A percentile compares a stretch with the other conserved stretches of the same genome.
These are phyloP conservation scores for Corapipo altera DNA, from an alignment of 2,113 vertebrate genomes.

Conservation along the genomic window DNA sequence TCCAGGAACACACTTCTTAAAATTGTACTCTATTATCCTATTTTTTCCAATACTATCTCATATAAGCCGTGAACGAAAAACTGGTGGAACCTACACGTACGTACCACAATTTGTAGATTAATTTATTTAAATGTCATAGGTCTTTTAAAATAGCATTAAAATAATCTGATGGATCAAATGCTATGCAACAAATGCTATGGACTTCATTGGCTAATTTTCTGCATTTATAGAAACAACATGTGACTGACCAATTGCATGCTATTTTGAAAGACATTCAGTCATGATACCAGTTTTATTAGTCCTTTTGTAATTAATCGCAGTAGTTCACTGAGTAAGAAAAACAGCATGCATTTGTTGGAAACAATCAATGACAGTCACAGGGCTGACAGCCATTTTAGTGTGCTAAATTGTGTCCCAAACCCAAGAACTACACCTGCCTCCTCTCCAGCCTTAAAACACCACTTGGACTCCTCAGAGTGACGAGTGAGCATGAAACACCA, in stretches of 20 bases:
- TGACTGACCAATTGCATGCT: neutral
- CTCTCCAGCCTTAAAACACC: neutral
- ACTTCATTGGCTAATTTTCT: neutral
- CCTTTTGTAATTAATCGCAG: neutral
- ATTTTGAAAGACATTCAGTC: neutral
- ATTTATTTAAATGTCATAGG: neutral
- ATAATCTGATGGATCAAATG: neutral
- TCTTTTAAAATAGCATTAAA: neutral
- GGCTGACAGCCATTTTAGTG: neutral
- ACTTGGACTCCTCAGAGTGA: neutral
- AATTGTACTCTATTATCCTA: neutral
- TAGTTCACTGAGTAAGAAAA: neutral
- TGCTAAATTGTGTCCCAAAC: neutral
- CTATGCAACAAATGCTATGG: neutral
- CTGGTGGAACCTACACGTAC: accelerated
- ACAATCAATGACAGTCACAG: neutral
- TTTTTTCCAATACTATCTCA: neutral
- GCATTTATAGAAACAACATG: neutral
- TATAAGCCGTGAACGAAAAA: neutral
- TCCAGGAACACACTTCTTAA: neutral
- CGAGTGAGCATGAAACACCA: neutral
- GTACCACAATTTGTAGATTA: neutral
- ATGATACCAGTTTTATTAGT: neutral
- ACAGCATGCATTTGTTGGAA: neutral
- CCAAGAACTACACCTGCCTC: neutral